Evolutionary conservation across 2,113 vertebrate genomes (phyloP).

Genomic region (Ancistrus triradiatus): DNA sequence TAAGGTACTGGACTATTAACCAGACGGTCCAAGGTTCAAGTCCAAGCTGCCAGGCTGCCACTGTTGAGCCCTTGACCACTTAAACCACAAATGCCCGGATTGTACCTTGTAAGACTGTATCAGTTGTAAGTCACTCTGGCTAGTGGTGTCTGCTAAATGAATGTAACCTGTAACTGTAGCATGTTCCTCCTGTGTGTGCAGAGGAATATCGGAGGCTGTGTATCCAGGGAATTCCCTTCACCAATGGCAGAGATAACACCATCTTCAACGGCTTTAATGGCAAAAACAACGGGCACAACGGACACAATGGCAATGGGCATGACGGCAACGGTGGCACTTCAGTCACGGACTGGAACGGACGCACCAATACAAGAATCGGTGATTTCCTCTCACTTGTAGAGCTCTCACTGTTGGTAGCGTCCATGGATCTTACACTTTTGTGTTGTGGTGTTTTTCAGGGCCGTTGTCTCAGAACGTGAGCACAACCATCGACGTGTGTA

Average conservation of each 20-base stretch:
- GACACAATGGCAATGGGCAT: slow-evolving; percentile 19
- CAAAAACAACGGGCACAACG: slow-evolving; percentile 28
- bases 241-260: slow-evolving; percentile 28
- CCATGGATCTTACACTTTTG: slow-evolving; percentile 48
- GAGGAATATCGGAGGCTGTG: slow-evolving; percentile 85
- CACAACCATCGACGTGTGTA: slow-evolving; percentile 86
- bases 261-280: neutral
- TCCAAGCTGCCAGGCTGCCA: too few relatives aligned
- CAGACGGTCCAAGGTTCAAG: too few relatives aligned
- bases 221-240: slow-evolving; percentile 72
- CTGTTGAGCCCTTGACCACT: too few relatives aligned
- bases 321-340: slow-evolving; percentile 40
- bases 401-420: neutral
- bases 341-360: slow-evolving; percentile 51
- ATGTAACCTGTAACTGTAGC: neutral
- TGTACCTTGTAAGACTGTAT: too few relatives aligned
- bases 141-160: too few relatives aligned
- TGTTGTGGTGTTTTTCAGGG: slow-evolving; percentile 59
- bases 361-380: slow-evolving; percentile 40
- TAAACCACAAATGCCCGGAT: too few relatives aligned
- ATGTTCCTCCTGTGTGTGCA: slow-evolving; percentile 48
- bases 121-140: too few relatives aligned
- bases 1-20: too few relatives aligned
- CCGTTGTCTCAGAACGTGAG: slow-evolving; percentile 81
- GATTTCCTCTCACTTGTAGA: neutral